Base-by-base conservation (phyloP, 2,797 vertebrate genomes). In the Ataeniobius toweri region DNA sequence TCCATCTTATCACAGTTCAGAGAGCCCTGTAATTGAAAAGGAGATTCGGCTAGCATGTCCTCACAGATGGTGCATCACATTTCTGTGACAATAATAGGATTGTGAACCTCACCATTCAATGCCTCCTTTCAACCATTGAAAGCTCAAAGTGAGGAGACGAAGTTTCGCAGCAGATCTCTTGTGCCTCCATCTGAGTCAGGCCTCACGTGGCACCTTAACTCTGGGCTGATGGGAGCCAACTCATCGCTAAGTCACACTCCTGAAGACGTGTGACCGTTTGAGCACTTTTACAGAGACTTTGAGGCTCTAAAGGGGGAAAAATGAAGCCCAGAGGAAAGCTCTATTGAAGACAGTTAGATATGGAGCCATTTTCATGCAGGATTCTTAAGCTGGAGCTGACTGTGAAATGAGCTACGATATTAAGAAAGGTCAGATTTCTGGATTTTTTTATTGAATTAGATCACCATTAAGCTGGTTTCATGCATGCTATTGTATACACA, bases 241-340 rank as follows among this genome's bases (percentile, higher is more conserved):
- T 92, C 91, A 89, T 90, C 72, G 65, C 76, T 67, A 87, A 84
- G 86, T 91, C 91, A 88, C 89, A 88, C 89, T 91, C 83, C 80
- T 68, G 77, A 71, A 86, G 89, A 89, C 7, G 85, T 83, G 87
- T 83, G 88, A 88, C 77, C 80, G 80, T 77, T 79, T 2, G 1
- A 75, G 88, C 59, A 46, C 76, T 85, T 84, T 81, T 36, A 72
- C 67, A 68, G 31, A 12, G 68, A 86, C 16, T 69, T 78, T 50
- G 85, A 72, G 53, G 78, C 76, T 79, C 86, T 75, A 82, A 91
- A 80, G 72, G 41, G 76, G 82, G 73, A 26, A 58, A 74, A 82
- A 39, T 12, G 46, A 80, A 55, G 74, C 61, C 31, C 39, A 1
- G 31, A 65, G 58, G 69, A 77, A 83, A 80, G 39, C 71, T 79